A percentile compares a stretch with the other conserved stretches of the same genome.
phyloP scores from a whole-genome alignment of 2,888 invertebrate genomes.

The Synanthedon vespiformis region DNA sequence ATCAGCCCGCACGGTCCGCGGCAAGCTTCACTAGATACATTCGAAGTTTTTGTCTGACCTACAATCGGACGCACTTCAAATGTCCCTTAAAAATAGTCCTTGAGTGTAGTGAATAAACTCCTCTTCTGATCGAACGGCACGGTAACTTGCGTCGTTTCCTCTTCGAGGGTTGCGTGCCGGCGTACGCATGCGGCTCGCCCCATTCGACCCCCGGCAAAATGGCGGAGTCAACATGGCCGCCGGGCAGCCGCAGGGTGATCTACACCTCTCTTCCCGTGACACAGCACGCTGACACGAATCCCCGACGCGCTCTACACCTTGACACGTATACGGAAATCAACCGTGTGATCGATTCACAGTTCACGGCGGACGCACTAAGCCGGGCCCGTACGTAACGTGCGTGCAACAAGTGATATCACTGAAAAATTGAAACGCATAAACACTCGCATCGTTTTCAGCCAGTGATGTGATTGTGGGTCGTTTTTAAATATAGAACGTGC shows the following conservation, averaged over 20 bases:
- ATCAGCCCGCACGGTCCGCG: constrained; percentile 53
- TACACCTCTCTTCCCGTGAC: constrained; percentile 54
- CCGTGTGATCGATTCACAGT: constrained; percentile 46
- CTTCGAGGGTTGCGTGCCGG: constrained; percentile 50
- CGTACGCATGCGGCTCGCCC: constrained; percentile 67
- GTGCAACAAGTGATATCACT: constrained; percentile 65
- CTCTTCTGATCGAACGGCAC: constrained; percentile 23
- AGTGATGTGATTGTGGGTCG: constrained; percentile 57
- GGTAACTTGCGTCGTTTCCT: constrained; percentile 50
- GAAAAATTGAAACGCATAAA: constrained; percentile 31
- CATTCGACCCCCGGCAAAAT: constrained; percentile 64
- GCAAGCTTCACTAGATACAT: constrained; percentile 55
- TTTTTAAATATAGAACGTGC: constrained; percentile 63
- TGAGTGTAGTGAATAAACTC: constrained; percentile 29
- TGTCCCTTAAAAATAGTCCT: constrained; percentile 33
- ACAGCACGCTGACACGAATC: constrained; percentile 54
- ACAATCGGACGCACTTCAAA: constrained; percentile 48
- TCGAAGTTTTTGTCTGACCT: constrained; percentile 53
- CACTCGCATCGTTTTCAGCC: constrained; percentile 34
- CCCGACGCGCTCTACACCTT: constrained; percentile 46
- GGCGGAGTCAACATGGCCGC: constrained; percentile 70
- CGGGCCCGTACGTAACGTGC: constrained; percentile 33
- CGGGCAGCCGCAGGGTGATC: constrained; percentile 67
- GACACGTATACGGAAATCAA: constrained; percentile 41
- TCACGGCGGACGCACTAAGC: constrained; percentile 27